Conservation (phyloP, 2,888 invertebrate genomes). For the Cataglyphis albicans region DNA sequence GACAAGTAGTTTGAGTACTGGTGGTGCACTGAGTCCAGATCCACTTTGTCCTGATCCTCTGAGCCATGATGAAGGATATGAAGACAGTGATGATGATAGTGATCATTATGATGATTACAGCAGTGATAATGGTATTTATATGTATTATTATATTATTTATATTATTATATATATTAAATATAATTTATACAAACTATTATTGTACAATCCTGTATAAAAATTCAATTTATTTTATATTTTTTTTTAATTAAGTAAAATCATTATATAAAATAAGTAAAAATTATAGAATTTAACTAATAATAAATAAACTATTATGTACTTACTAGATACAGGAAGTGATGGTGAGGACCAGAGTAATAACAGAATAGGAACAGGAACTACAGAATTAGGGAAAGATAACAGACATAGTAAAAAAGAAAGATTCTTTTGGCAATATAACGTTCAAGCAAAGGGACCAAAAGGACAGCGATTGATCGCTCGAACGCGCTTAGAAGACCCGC, state of each 20-base stretch:
- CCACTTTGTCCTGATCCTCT: slow-evolving; percentile 87
- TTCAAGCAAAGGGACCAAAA: slow-evolving; percentile 98
- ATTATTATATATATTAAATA: slow-evolving; percentile 26
- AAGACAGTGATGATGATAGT: slow-evolving; percentile 94
- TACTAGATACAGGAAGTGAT: slow-evolving; percentile 89
- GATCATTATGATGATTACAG: slow-evolving; percentile 95
- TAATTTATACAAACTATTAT: not conserved
- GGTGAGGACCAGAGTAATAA: slow-evolving; percentile 85
- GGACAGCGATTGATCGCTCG: slow-evolving; percentile 95
- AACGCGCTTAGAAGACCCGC: slow-evolving; percentile 96
- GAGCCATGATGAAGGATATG: slow-evolving; percentile 94
- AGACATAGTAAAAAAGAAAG: slow-evolving; percentile 91
- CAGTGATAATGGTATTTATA: slow-evolving; percentile 90
- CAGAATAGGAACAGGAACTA: slow-evolving; percentile 82
- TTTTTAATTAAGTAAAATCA: not conserved
- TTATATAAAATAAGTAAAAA: not conserved
- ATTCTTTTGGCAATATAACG: slow-evolving; percentile 99
- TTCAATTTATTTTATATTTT: not conserved
- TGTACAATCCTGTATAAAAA: not conserved
- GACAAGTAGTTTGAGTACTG: slow-evolving; percentile 93
- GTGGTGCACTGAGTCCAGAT: slow-evolving; percentile 94
- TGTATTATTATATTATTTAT: not conserved
- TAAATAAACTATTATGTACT: slow-evolving; percentile 19
- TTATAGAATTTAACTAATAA: not conserved
- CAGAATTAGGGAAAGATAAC: slow-evolving; percentile 74